Evolutionary conservation across 2,888 invertebrate genomes (phyloP), one percentile per base, ranked within the genome.

Genomic region (Andrena flavipes): DNA sequence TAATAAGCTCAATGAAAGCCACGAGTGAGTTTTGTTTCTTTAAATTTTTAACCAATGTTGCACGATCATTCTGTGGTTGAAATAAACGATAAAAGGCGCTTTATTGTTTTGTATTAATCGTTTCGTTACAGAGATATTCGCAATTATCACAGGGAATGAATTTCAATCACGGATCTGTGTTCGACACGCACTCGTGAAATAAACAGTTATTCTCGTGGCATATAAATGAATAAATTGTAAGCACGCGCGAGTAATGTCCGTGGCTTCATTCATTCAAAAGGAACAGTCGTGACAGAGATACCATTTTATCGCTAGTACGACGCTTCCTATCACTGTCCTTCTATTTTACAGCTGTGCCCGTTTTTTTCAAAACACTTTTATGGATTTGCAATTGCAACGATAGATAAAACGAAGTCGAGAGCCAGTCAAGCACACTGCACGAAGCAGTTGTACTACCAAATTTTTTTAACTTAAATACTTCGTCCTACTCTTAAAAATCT

Each of bases 161-260:
- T 59, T 72, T 63, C 42, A 33, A 29, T 30, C n/a, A 23, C 2
- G 2, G 29, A 56, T 73, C 20, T 35, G 26, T 2, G 26, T 13
- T 29, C 2, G 8, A 26, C 29, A 62, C 16, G 16, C 33, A 33
- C 20, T 8, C 6, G 33, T 16, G 16, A 70, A 56, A 56, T 56
- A 56, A 68, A 75, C 51, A 35, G 62, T 69, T 62, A 62, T 26
- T 23, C 56, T 13, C 10, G 56, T 10, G 20, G 23, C 10, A 56
- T 10, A 56, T 23, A 26, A 56, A 56, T 56, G 20, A 26, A 56
- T 23, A 56, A 23, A 23, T 23, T 56, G 23, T 26, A 56, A 8
- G 8, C 23, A 56, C 10, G 56, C 4, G 23, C 23, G 23, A 56
- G 10, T 5, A 56, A 56, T 56, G 23, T 8, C 1, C 23, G 10